phyloP scores from a whole-genome alignment of 1,140 invertebrate genomes.

The Pteromalus puparum region DNA sequence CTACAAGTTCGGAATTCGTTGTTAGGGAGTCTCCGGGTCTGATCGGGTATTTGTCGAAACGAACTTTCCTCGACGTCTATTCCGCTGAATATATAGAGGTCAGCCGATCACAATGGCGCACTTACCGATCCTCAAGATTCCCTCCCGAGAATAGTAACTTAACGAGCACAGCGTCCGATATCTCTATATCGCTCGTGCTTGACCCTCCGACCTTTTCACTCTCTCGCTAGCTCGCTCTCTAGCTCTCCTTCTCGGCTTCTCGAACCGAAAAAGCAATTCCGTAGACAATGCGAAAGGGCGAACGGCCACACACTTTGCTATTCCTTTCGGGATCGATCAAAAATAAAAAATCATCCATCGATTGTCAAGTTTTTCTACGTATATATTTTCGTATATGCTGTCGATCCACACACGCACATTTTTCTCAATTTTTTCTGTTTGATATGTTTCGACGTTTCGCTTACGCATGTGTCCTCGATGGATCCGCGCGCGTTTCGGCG shows the following conservation, averaged over 20 bases:
- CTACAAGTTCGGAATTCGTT: too few relatives aligned
- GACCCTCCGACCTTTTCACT: neutral
- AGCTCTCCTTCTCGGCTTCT: neutral
- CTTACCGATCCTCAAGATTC: constrained; percentile 18
- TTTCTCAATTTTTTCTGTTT: neutral
- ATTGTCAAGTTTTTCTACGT: too few relatives aligned
- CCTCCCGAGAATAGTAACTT: constrained; percentile 45
- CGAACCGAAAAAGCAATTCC: neutral
- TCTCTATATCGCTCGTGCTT: neutral
- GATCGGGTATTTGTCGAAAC: neutral
- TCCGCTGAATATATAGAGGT: neutral
- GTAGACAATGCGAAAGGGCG: neutral
- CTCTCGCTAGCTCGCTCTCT: neutral
- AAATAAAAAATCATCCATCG: too few relatives aligned
- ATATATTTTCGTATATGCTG: neutral
- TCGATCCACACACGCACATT: neutral
- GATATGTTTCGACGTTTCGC: neutral
- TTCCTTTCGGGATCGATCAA: neutral
- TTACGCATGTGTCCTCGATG: neutral
- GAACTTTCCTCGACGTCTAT: neutral
- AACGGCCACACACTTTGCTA: neutral
- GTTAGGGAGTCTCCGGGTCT: neutral
- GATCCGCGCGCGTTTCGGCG: neutral
- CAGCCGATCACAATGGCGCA: constrained; percentile 27
- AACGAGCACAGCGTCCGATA: constrained; percentile 31